A percentile compares a stretch with the other conserved stretches of the same genome.
phyloP scores from a whole-genome alignment of 2,797 vertebrate species.

The Gallinago solitaria region DNA sequence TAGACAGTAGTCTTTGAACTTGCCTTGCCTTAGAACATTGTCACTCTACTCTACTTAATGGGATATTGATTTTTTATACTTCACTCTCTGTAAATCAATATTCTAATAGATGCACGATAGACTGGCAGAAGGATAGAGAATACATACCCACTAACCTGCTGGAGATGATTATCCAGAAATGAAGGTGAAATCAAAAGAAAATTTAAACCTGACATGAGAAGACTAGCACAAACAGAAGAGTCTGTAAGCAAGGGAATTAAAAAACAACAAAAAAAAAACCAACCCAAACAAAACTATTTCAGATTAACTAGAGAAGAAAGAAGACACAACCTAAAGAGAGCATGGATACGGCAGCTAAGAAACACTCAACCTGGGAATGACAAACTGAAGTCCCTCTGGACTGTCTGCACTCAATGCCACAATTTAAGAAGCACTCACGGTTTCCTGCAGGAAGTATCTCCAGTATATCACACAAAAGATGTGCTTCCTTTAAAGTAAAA shows the following conservation, averaged over 20 bases:
- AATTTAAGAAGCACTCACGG: not conserved
- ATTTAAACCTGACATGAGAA: not conserved
- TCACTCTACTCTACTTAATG: not conserved
- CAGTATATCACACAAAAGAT: not conserved
- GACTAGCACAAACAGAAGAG: not conserved
- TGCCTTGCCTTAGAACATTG: not conserved
- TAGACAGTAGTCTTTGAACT: not conserved
- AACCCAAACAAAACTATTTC: not conserved
- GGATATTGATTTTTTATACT: conserved; percentile 21
- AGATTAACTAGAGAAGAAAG: not conserved
- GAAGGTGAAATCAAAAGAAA: not conserved
- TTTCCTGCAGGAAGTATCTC: not conserved
- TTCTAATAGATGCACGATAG: not conserved
- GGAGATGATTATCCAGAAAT: not conserved
- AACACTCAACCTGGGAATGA: not conserved
- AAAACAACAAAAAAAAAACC: not conserved
- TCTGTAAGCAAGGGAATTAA: not conserved
- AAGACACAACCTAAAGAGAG: not conserved
- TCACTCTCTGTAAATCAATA: not conserved
- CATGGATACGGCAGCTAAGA: not conserved
- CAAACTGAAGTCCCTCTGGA: not conserved
- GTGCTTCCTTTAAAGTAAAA: not conserved
- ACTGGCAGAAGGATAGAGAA: not conserved
- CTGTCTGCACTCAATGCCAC: not conserved
- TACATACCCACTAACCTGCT: not conserved